Evolutionary conservation across 1,140 invertebrate genomes (phyloP), one percentile per base, ranked within the genome.

Genomic region (Scaptomyza hsui): DNA sequence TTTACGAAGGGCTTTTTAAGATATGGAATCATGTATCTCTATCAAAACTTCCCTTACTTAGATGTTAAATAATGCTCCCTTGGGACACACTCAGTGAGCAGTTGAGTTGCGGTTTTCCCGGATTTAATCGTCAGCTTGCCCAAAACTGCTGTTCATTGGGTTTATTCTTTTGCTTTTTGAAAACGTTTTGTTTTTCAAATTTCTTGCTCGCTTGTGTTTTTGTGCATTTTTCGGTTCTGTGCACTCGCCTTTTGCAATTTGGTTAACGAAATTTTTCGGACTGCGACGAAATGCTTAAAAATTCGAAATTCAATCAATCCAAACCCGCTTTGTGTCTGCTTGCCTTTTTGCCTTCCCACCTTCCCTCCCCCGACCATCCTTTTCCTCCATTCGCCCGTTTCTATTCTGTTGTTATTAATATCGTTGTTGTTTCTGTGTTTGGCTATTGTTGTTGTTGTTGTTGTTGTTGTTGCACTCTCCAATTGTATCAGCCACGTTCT

Each of bases 251-350:
- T 71, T 42, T 73, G 59, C 68, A 80, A 78, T 86, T 80, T 68
- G 77, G 60, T 72, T 81, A 80, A 80, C 78, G 52, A 81, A 81
- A 81, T 85, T 77, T 85, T 76, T 86, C 77, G 59, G 49, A 77
- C 74, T 86, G 73, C 70, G 81, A 82, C 77, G 56, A 86, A 81
- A 74, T 86, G 81, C 77, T 86, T 86, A 88, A 88, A 86, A 86
- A 86, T 86, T 86, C 81, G 77, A 49, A 86, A 86, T 88, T 86
- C 81, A 86, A 86, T 86, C 81, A 86, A 86, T 86, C 82, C 81
- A 49, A 49, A 81, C 10, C 10, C 65, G 77, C 81, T 86, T 86
- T 86, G 81, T 86, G 62, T 62, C 19, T 32, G 32, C 45, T 49
- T 19, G 19, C 24, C 42, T 63, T 39, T 18, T 18, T 18, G 24